Conservation (phyloP, 1,140 invertebrate genomes). For the Drosophila biarmipes region DNA sequence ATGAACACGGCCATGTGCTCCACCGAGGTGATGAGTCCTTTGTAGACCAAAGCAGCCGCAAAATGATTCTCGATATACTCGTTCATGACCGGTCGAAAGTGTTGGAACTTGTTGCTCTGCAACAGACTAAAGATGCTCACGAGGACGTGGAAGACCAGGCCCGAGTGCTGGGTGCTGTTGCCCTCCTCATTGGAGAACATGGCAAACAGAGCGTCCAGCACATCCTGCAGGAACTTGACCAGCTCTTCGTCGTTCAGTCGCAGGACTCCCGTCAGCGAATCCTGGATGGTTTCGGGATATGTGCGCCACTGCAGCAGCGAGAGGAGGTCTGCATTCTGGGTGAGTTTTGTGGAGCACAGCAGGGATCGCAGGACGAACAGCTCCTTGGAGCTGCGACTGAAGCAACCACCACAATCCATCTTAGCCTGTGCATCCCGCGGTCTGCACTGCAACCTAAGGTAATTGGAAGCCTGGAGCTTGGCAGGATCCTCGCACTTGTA, state of each 20-base stretch:
- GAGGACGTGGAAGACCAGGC: conserved; percentile 89
- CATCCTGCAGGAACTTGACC: conserved; percentile 98
- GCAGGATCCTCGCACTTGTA: conserved; percentile 95
- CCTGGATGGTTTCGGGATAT: conserved; percentile 93
- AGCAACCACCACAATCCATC: conserved; percentile 86
- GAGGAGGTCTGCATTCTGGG: conserved; percentile 96
- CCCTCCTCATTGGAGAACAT: conserved; percentile 97
- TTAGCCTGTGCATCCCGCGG: conserved; percentile 86
- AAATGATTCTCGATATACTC: conserved; percentile 98
- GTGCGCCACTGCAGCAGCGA: conserved; percentile 96
- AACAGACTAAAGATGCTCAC: conserved; percentile 96
- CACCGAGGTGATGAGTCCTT: conserved; percentile 94
- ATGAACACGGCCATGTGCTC: conserved; percentile 96
- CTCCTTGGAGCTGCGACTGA: conserved; percentile 93
- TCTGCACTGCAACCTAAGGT: conserved; percentile 90
- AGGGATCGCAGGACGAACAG: conserved; percentile 92
- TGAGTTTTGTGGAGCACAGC: conserved; percentile 97
- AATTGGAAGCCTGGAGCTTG: conserved; percentile 90
- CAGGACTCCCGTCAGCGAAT: conserved; percentile 92
- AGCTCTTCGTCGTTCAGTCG: conserved; percentile 94
- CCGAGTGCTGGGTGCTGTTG: conserved; percentile 90
- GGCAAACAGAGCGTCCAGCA: conserved; percentile 96
- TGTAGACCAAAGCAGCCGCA: conserved; percentile 97
- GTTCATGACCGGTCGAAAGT: conserved; percentile 97
- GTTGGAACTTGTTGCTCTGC: conserved; percentile 96